A percentile compares a stretch with the other conserved stretches of the same genome.
phyloP scores from a whole-genome alignment of 2,888 invertebrate genomes.

The Augochlorella aurata region DNA sequence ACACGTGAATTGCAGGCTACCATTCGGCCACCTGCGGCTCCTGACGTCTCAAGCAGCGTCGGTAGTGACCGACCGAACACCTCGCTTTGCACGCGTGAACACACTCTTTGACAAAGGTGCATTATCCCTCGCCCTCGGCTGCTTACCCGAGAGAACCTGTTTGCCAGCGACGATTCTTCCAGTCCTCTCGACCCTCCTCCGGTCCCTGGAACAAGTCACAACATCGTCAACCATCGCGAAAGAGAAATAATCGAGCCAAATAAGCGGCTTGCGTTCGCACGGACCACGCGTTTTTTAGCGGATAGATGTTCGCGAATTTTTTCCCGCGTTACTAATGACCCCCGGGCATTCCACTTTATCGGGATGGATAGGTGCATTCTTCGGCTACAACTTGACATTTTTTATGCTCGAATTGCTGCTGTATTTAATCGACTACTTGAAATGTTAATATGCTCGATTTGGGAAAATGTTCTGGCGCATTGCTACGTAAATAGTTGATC shows the following conservation, averaged over 20 bases:
- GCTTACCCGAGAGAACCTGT: slow-evolving; percentile 53
- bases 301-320: too few relatives aligned
- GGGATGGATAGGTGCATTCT: too few relatives aligned
- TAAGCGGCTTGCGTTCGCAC: neutral
- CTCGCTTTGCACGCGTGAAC: slow-evolving; percentile 61
- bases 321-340: too few relatives aligned
- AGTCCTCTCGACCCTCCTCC: slow-evolving; percentile 13
- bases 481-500: too few relatives aligned
- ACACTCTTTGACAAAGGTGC: slow-evolving; percentile 61
- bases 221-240: slow-evolving; percentile 36
- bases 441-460: too few relatives aligned
- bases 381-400: too few relatives aligned
- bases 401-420: too few relatives aligned
- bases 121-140: slow-evolving; percentile 57
- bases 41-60: slow-evolving; percentile 70
- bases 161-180: slow-evolving; percentile 20
- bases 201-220: slow-evolving; percentile 35
- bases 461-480: too few relatives aligned
- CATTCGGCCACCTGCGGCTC: slow-evolving; percentile 74
- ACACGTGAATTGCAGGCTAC: slow-evolving; percentile 70
- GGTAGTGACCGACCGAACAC: slow-evolving; percentile 54
- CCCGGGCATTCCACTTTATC: too few relatives aligned
- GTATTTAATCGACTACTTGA: too few relatives aligned
- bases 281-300: too few relatives aligned
- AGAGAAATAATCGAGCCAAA: neutral